phyloP scores from a whole-genome alignment of 2,888 invertebrate species.

The Oxyteleia sp. region DNA sequence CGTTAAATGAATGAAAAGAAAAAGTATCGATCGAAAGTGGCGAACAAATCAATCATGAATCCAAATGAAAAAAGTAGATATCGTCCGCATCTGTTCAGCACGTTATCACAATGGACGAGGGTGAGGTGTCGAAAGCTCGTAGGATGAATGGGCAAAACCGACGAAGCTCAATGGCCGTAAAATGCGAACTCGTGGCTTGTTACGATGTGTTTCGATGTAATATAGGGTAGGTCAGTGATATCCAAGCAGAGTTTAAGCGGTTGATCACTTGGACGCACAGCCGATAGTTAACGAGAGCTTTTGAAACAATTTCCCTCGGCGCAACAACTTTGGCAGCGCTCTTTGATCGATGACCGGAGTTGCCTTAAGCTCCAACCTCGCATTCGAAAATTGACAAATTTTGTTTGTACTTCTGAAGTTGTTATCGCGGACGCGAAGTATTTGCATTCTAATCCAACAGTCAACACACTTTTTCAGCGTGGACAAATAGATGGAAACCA shows the following conservation, averaged over 20 bases:
- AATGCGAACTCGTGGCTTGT: conserved; percentile 58
- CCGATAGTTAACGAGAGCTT: conserved; percentile 31
- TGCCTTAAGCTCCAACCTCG: not conserved
- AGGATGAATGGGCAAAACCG: conserved; percentile 65
- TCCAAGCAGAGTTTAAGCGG: conserved; percentile 79
- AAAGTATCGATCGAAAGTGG: not conserved
- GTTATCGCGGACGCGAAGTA: not conserved
- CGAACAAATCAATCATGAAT: conserved; percentile 21
- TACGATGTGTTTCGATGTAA: conserved; percentile 52
- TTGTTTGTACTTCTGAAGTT: conserved; percentile 14
- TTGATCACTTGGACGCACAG: conserved; percentile 76
- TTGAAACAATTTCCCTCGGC: conserved; percentile 34
- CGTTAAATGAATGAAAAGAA: no score
- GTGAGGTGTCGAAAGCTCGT: conserved; percentile 59
- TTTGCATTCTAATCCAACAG: not conserved
- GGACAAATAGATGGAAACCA: not conserved
- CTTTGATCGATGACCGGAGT: conserved; percentile 40
- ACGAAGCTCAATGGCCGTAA: conserved; percentile 62
- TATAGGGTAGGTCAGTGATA: conserved; percentile 65
- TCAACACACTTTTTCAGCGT: not conserved
- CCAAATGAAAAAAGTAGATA: conserved; percentile 32
- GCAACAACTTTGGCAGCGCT: conserved; percentile 11
- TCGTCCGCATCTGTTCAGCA: conserved; percentile 32
- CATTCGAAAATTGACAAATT: conserved; percentile 4
- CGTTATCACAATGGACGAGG: conserved; percentile 46